A percentile compares a stretch with the other conserved stretches of the same genome.
Conservation (phyloP, 2,113 vertebrate species). For the Oryzias celebensis region DNA sequence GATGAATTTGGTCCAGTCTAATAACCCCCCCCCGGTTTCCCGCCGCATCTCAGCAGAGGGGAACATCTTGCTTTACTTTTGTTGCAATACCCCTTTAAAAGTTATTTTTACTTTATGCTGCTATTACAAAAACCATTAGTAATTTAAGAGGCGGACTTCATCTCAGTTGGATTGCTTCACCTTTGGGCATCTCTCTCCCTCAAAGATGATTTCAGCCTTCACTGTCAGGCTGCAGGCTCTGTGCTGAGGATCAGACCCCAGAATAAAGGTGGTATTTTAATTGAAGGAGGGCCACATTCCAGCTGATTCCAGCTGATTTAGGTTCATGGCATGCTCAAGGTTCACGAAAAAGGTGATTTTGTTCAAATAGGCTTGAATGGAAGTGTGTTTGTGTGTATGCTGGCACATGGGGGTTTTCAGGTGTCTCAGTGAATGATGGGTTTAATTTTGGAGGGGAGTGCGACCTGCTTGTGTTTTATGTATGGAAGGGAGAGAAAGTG, state of each 20-base stretch:
- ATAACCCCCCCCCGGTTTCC: neutral
- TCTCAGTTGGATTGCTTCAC: constrained; percentile 35
- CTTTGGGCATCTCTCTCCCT: constrained; percentile 24
- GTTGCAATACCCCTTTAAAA: constrained; percentile 32
- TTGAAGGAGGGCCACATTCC: constrained; percentile 62
- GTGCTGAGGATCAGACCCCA: constrained; percentile 31
- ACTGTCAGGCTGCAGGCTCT: constrained; percentile 27
- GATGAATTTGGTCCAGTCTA: constrained; percentile 4
- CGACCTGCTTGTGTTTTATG: constrained; percentile 47
- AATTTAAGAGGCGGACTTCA: constrained; percentile 28
- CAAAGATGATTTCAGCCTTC: constrained; percentile 25
- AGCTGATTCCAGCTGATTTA: constrained; percentile 45
- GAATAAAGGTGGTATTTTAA: constrained; percentile 57
- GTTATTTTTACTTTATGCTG: constrained; percentile 25
- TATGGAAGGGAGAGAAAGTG: constrained; percentile 3
- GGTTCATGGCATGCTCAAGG: constrained; percentile 33
- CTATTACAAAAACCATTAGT: constrained; percentile 23
- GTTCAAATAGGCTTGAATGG: neutral
- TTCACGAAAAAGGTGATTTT: constrained; percentile 26
- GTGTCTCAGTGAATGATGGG: constrained; percentile 53
- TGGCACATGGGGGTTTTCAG: constrained; percentile 29
- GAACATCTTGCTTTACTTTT: constrained; percentile 4
- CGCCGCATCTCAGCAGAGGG: neutral
- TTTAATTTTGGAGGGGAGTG: constrained; percentile 56
- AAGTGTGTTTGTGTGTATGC: constrained; percentile 7